Evolutionary conservation across 2,888 invertebrate genomes (phyloP).

Genomic region (Leptarthrus brevirostris): DNA sequence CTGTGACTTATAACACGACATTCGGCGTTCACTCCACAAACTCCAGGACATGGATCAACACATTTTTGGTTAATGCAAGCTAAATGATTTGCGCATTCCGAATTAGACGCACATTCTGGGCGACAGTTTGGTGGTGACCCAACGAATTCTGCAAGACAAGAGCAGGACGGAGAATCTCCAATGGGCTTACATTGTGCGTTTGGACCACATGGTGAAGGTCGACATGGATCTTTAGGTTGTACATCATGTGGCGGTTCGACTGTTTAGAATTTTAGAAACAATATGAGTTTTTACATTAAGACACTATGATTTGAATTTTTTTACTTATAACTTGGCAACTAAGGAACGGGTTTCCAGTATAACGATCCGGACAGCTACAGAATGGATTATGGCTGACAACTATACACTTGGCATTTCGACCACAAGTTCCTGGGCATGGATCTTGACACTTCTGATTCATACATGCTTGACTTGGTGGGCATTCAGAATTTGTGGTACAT

Average conservation of each 20-base stretch:
- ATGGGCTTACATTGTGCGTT: slow-evolving; percentile 70
- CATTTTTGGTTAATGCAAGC: slow-evolving; percentile 81
- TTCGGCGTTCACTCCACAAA: slow-evolving; percentile 71
- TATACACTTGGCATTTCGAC: slow-evolving; percentile 76
- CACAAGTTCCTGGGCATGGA: slow-evolving; percentile 82
- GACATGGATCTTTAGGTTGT: slow-evolving; percentile 67
- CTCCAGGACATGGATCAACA: slow-evolving; percentile 77
- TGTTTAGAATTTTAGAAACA: neutral
- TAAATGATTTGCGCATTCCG: slow-evolving; percentile 75
- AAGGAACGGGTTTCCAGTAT: slow-evolving; percentile 80
- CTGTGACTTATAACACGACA: slow-evolving; percentile 72
- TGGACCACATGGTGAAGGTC: slow-evolving; percentile 70
- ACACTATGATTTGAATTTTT: neutral
- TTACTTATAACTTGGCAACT: slow-evolving; percentile 67
- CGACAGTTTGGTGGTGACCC: slow-evolving; percentile 77
- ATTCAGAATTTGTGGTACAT: slow-evolving; percentile 79
- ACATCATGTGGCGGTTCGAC: slow-evolving; percentile 15
- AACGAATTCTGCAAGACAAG: slow-evolving; percentile 74
- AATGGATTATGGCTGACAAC: slow-evolving; percentile 81
- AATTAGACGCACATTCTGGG: slow-evolving; percentile 78
- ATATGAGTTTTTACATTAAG: neutral
- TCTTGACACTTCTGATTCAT: slow-evolving; percentile 81
- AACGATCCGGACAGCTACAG: slow-evolving; percentile 74
- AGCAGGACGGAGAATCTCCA: slow-evolving; percentile 69
- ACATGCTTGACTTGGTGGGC: slow-evolving; percentile 76